Percentiles rank a stretch among this genome's conserved stretches.
phyloP scores from a whole-genome alignment of 64 coral and sea anemone genomes.

The Platygyra sinensis region DNA sequence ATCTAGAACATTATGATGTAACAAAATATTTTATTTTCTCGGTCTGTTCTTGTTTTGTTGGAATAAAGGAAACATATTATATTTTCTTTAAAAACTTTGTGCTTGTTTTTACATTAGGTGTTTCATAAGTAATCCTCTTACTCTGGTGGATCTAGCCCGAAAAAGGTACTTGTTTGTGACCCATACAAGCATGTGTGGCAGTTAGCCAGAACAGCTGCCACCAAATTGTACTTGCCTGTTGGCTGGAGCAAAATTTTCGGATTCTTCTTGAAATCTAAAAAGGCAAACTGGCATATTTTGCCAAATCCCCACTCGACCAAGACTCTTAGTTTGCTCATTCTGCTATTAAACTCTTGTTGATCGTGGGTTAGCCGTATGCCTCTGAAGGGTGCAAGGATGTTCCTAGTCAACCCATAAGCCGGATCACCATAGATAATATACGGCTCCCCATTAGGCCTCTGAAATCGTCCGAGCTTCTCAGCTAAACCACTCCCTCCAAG shows the following conservation, averaged over 20 bases:
- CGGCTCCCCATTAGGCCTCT: neutral
- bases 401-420: conserved; percentile 8
- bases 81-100: too few relatives aligned
- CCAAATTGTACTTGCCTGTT: conserved; percentile 35
- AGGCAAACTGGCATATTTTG: conserved; percentile 39
- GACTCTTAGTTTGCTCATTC: conserved; percentile 44
- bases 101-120: too few relatives aligned
- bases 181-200: conserved; percentile 51
- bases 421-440: neutral
- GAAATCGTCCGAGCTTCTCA: neutral
- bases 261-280: conserved; percentile 35
- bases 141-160: conserved; percentile 22
- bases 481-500: neutral
- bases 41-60: too few relatives aligned
- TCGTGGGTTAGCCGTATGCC: neutral
- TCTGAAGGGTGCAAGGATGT: conserved; percentile 7
- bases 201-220: conserved; percentile 25
- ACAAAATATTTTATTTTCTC: too few relatives aligned
- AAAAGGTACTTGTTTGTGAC: conserved; percentile 38
- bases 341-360: conserved; percentile 26
- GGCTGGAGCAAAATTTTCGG: conserved; percentile 33
- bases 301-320: conserved; percentile 35
- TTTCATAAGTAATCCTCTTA: conserved; percentile 39
- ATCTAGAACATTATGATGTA: too few relatives aligned
- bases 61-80: too few relatives aligned